These are phyloP conservation scores for Hylaeus anthracinus DNA, from an alignment of 1,140 invertebrate genomes.

Conservation along the genomic window DNA sequence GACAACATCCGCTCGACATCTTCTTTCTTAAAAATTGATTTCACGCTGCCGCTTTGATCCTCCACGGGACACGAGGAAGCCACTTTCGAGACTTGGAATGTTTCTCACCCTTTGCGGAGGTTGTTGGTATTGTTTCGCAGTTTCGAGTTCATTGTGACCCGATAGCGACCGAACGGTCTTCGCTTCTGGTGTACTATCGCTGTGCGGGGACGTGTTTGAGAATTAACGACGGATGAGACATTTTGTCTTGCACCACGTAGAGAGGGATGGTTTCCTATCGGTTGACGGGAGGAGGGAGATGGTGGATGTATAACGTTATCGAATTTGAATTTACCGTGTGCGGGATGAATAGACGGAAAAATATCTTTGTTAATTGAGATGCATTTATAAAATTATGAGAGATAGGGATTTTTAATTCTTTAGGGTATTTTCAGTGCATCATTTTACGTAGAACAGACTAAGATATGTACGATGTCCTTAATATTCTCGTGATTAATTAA, in stretches of 20 bases:
- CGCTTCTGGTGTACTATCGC: neutral
- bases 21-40: conserved; percentile 66
- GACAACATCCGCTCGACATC: conserved; percentile 66
- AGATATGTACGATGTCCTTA: no score
- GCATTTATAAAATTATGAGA: no score
- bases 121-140: neutral
- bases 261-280: no score
- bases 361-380: no score
- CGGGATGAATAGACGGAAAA: no score
- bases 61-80: conserved; percentile 14
- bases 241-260: neutral
- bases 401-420: no score
- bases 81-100: neutral
- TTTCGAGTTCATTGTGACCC: neutral
- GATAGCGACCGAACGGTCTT: neutral
- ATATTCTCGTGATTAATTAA: no score
- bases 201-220: no score
- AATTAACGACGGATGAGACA: neutral
- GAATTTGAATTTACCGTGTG: no score
- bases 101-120: conserved; percentile 13
- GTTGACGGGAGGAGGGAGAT: no score
- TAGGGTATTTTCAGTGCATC: no score
- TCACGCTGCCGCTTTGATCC: conserved; percentile 58
- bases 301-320: neutral
- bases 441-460: no score